Conservation (phyloP, 2,888 invertebrate genomes). For the Drosophila histrio region DNA sequence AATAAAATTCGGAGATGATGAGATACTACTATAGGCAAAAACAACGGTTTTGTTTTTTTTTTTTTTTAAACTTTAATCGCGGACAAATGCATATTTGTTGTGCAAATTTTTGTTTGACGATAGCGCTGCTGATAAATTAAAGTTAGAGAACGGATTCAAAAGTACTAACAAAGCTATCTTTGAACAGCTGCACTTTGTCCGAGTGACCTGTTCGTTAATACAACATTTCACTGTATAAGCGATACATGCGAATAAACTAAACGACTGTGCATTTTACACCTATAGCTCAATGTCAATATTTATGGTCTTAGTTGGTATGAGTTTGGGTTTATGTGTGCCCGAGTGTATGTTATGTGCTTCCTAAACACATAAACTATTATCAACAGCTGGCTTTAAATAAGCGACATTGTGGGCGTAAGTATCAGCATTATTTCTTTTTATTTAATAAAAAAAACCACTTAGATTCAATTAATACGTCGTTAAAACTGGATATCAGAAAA, state of each 20-base stretch:
- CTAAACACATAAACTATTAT: slow-evolving; percentile 38
- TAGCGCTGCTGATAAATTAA: no score
- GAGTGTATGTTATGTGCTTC: slow-evolving; percentile 3
- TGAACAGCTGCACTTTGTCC: neutral
- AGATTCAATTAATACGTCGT: slow-evolving; percentile 60
- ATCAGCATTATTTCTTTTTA: slow-evolving; percentile 17
- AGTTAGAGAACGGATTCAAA: neutral
- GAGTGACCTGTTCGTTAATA: neutral
- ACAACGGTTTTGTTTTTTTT: neutral
- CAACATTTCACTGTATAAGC: neutral
- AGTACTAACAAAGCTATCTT: neutral
- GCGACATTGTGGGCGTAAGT: slow-evolving; percentile 57
- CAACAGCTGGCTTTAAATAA: slow-evolving; percentile 27
- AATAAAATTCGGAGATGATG: neutral
- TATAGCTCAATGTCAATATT: slow-evolving; percentile 71
- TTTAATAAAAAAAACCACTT: slow-evolving; percentile 19
- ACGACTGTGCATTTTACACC: slow-evolving; percentile 52
- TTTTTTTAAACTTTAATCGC: neutral
- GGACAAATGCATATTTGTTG: neutral
- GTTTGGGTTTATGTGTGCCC: neutral
- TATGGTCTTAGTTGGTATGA: slow-evolving; percentile 34
- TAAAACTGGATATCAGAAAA: slow-evolving; percentile 42
- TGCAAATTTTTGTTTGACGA: neutral
- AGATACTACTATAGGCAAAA: neutral
- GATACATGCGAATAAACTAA: slow-evolving; percentile 24